Evolutionary conservation across 2,888 invertebrate species (phyloP).

Genomic region (Eupithecia tripunctaria): DNA sequence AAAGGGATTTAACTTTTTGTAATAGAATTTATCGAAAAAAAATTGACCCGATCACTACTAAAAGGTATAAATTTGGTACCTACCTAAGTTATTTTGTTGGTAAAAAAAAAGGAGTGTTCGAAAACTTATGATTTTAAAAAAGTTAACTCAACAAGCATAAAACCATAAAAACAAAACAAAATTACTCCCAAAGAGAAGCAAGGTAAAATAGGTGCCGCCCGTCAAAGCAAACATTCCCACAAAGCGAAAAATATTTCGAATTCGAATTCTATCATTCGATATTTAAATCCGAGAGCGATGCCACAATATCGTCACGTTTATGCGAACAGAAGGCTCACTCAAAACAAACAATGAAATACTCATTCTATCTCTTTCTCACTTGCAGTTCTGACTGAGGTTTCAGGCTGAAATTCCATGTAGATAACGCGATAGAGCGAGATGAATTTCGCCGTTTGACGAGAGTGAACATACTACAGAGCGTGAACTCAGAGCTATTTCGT

Average conservation of each 20-base stretch:
- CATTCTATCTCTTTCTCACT: background rate
- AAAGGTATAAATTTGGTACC: background rate
- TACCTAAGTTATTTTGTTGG: background rate
- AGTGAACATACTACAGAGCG: slow-evolving; percentile 8
- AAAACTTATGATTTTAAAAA: background rate
- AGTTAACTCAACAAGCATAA: background rate
- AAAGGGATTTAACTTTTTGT: background rate
- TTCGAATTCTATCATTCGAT: slow-evolving; percentile 83
- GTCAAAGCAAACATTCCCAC: slow-evolving; percentile 72
- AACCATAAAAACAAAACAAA: background rate
- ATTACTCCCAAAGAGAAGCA: background rate
- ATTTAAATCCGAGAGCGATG: slow-evolving; percentile 77
- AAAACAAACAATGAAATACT: background rate
- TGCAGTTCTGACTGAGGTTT: too few relatives aligned
- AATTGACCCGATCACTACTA: background rate
- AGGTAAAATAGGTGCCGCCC: slow-evolving; percentile 42
- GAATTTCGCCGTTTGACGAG: background rate
- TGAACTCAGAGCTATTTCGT: background rate
- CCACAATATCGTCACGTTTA: slow-evolving; percentile 15
- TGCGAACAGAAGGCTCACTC: slow-evolving; percentile 3
- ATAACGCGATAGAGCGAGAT: background rate
- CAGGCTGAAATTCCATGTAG: background rate
- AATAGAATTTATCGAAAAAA: background rate
- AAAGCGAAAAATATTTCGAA: slow-evolving; percentile 77
- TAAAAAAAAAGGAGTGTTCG: background rate